Evolutionary conservation across 2,113 vertebrate species (phyloP).

Genomic region (Nyctibius bracteatus): DNA sequence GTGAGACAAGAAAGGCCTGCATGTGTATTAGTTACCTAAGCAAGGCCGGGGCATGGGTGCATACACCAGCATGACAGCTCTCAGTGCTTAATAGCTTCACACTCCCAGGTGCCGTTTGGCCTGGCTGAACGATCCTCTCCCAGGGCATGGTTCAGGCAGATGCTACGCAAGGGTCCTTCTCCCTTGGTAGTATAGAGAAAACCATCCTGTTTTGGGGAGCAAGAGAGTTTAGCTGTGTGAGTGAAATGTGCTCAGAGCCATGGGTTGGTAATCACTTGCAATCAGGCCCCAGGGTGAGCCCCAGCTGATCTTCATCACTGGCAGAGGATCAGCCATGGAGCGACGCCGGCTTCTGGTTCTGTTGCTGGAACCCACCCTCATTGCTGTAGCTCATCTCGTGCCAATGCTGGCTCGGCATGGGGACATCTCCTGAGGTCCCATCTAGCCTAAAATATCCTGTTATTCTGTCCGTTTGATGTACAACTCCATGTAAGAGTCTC

Average conservation of each 20-base stretch:
- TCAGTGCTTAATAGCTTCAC: not conserved
- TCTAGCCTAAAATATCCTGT: not conserved
- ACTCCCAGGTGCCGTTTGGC: not conserved
- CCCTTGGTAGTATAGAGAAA: not conserved
- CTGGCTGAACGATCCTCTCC: not conserved
- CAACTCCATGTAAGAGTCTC: not conserved
- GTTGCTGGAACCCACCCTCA: not conserved
- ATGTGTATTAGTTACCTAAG: not conserved
- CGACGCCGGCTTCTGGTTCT: fast-evolving
- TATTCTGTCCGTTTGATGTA: not conserved
- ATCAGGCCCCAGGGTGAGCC: not conserved
- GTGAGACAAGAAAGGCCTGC: not conserved
- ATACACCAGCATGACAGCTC: not conserved
- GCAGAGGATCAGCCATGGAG: not conserved
- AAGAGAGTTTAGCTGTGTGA: not conserved
- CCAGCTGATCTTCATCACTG: too few species aligned
- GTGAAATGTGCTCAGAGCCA: not conserved
- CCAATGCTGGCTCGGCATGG: fast-evolving
- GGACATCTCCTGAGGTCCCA: not conserved
- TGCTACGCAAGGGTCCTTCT: not conserved
- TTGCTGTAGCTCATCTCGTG: not conserved
- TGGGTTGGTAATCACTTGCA: fast-evolving
- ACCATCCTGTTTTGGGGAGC: not conserved
- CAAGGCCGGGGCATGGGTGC: not conserved
- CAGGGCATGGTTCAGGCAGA: not conserved